Percentiles rank a stretch among this genome's conserved stretches.
These are phyloP conservation scores for Poecilia velifera DNA, from an alignment of 2,797 vertebrate genomes.

Conservation along the genomic window DNA sequence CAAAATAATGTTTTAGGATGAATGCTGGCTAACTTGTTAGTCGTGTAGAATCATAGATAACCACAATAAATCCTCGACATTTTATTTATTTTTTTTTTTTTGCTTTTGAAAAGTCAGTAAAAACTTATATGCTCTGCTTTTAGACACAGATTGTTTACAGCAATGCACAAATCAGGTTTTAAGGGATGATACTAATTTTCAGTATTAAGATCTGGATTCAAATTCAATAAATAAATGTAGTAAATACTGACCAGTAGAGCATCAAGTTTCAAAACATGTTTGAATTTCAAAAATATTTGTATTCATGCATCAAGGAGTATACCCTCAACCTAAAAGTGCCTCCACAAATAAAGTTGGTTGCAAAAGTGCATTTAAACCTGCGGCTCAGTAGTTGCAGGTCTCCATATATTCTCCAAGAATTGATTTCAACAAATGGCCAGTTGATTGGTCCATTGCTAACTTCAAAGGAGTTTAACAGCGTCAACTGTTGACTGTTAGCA, in stretches of 20 bases:
- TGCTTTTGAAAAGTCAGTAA: neutral
- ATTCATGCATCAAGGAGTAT: neutral
- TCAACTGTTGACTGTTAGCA: slow-evolving; percentile 3
- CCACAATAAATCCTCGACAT: neutral
- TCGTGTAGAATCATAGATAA: neutral
- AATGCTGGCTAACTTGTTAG: neutral
- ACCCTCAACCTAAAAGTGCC: neutral
- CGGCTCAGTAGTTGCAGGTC: neutral
- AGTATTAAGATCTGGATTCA: neutral
- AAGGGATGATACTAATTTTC: neutral
- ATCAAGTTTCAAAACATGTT: neutral
- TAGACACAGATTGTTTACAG: neutral
- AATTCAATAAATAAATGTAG: neutral
- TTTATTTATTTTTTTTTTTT: neutral
- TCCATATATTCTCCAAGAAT: neutral
- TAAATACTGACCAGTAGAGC: neutral
- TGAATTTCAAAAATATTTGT: neutral
- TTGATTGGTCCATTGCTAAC: neutral
- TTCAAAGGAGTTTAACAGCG: neutral
- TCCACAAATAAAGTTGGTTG: neutral
- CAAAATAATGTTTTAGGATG: neutral
- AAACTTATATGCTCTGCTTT: neutral
- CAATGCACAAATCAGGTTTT: neutral
- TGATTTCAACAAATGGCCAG: neutral
- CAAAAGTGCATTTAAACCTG: neutral